Evolutionary conservation across 2,113 vertebrate species (phyloP).

Genomic region (Larimichthys polyactis): DNA sequence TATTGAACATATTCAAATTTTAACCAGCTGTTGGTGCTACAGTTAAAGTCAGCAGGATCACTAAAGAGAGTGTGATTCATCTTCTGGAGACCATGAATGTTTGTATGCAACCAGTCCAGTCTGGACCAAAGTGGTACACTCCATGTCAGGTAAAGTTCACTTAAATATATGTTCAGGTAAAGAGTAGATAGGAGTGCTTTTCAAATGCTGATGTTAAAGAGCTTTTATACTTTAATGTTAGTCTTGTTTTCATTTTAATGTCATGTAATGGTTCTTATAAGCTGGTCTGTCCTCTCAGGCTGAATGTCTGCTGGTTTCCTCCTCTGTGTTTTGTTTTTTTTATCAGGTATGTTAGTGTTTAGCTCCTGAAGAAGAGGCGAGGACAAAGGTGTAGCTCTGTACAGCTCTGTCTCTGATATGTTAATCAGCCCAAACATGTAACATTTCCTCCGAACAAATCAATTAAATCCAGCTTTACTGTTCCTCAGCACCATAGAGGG

Average conservation of each 20-base stretch:
- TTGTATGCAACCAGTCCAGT: too few species aligned
- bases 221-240: not conserved
- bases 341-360: not conserved
- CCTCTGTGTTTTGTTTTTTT: conserved; percentile 8
- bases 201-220: too few species aligned
- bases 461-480: conserved; percentile 29
- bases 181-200: too few species aligned
- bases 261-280: conserved; percentile 11
- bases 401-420: conserved; percentile 9
- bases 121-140: too few species aligned
- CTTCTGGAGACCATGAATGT: too few species aligned
- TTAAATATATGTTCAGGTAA: too few species aligned
- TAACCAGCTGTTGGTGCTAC: too few species aligned
- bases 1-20: too few species aligned
- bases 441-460: conserved; percentile 43
- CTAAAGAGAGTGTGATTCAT: too few species aligned
- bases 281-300: not conserved
- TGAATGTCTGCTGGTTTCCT: not conserved
- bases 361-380: not conserved
- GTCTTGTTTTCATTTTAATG: conserved; percentile 14
- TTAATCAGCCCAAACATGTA: conserved; percentile 40
- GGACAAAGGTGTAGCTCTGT: conserved; percentile 1
- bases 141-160: too few species aligned
- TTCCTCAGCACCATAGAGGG: not conserved
- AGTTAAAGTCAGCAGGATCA: too few species aligned